Conservation (phyloP, 2,888 invertebrate species). For the Biston betularia region DNA sequence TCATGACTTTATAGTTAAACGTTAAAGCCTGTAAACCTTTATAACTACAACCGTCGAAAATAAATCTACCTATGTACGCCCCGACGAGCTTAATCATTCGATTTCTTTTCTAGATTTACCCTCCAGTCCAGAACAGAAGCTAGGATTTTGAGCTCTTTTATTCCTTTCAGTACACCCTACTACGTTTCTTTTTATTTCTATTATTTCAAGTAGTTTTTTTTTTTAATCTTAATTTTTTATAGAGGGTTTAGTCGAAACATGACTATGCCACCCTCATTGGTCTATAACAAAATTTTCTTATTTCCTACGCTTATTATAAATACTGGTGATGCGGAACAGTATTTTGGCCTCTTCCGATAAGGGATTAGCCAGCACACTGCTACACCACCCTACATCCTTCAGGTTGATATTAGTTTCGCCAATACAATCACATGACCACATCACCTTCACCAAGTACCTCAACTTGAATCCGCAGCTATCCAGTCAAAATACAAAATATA, state of each 20-base stretch:
- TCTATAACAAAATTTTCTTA: too few species aligned
- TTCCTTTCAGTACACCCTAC: slow-evolving; percentile 34
- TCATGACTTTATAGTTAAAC: neutral
- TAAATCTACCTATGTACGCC: neutral
- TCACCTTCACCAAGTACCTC: neutral
- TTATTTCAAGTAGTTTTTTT: neutral
- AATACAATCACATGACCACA: neutral
- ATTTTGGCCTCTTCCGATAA: too few species aligned
- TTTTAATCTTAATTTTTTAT: too few species aligned
- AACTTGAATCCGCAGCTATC: too few species aligned
- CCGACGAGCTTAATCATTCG: slow-evolving; percentile 30
- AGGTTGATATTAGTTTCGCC: too few species aligned
- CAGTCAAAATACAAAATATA: too few species aligned
- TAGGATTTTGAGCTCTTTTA: slow-evolving; percentile 50
- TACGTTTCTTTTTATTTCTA: slow-evolving; percentile 6
- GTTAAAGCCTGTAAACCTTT: neutral
- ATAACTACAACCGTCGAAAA: slow-evolving; percentile 9
- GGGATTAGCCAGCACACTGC: too few species aligned
- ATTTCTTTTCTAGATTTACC: slow-evolving; percentile 50
- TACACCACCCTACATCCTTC: too few species aligned
- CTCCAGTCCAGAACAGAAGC: slow-evolving; percentile 41
- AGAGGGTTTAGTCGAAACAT: too few species aligned
- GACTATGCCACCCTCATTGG: too few species aligned
- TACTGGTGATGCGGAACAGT: too few species aligned
- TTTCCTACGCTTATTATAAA: too few species aligned